Conservation (phyloP, 2,113 vertebrate genomes). For the Panurus biarmicus region DNA sequence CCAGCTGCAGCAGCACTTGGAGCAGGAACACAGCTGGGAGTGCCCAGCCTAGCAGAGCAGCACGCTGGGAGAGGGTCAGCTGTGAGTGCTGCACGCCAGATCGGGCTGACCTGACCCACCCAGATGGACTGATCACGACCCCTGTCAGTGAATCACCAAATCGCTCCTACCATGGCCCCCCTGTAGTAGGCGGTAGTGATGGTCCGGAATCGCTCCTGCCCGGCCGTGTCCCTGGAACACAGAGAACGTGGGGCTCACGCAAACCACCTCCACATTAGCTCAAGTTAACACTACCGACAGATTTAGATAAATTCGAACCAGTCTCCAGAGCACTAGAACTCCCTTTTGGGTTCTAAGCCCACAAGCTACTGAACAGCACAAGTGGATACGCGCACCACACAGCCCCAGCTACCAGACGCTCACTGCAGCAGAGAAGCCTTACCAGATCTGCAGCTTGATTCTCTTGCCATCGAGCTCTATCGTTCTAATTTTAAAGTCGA, state of each 20-base stretch:
- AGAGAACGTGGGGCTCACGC: not conserved
- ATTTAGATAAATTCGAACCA: accelerated
- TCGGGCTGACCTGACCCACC: accelerated
- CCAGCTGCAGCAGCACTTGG: not conserved
- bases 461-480: slow-evolving; percentile 97
- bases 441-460: slow-evolving; percentile 98
- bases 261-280: accelerated
- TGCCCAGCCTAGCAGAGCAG: accelerated
- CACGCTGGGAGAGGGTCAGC: no score
- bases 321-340: accelerated
- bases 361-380: accelerated
- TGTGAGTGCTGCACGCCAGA: accelerated
- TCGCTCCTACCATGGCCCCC: slow-evolving; percentile 85
- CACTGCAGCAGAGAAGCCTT: not conserved
- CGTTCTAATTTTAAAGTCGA: slow-evolving; percentile 97
- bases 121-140: accelerated
- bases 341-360: accelerated
- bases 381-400: accelerated
- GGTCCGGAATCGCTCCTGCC: slow-evolving; percentile 92
- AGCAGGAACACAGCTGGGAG: accelerated
- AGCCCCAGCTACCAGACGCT: accelerated
- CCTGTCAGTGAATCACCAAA: accelerated
- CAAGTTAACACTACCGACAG: accelerated
- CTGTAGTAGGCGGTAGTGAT: slow-evolving; percentile 97
- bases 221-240: slow-evolving; percentile 86